Base-by-base conservation (phyloP, 2,797 vertebrate genomes). In the Choloepus didactylus region DNA sequence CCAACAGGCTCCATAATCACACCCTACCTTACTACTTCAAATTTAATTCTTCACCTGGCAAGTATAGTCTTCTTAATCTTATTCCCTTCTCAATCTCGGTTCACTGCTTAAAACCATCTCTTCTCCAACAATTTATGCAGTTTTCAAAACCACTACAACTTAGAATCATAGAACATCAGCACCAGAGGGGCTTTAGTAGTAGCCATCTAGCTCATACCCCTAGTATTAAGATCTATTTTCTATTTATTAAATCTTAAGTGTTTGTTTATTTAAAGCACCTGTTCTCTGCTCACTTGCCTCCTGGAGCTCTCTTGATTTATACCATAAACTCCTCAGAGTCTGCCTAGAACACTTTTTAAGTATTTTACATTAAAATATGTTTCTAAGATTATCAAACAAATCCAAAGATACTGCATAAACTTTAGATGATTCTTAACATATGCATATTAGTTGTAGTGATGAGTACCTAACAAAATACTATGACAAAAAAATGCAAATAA, bases 401-500 rank as follows among this genome's bases (percentile, higher is more conserved):
- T 56, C 21, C 25, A 70, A 86, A 86, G 51, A 87, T 72, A 72
- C 9, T 60, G 67, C 1, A 8, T 66, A 88, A 77, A 54, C 44
- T 67, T 91, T 29, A 79, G 35, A 92, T 79, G 19, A 95, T 44
- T 93, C 87, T 94, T 56, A 93, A 88, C 64, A 18, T 62, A 41
- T 62, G 31, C 21, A 21, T 56, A 31, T 67, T 87, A 90, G 27
- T n/a, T 85, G 35, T 41, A 91, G 44, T 51, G 51, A 91, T 66
- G 25, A 92, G 51, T 79, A 72, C 19, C 7, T 83, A 87, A 85
- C 35, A 90, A 60, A 81, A 70, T 51, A 66, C 56, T 81, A 66
- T 4, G 66, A 64, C 38, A 82, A 96, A 85, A 82, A 93, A 54
- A 81, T 76, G 41, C 56, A 89, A 93, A 80, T 80, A 86, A 93